Base-by-base conservation (phyloP, 2,888 invertebrate genomes). In the Lasius platythorax region DNA sequence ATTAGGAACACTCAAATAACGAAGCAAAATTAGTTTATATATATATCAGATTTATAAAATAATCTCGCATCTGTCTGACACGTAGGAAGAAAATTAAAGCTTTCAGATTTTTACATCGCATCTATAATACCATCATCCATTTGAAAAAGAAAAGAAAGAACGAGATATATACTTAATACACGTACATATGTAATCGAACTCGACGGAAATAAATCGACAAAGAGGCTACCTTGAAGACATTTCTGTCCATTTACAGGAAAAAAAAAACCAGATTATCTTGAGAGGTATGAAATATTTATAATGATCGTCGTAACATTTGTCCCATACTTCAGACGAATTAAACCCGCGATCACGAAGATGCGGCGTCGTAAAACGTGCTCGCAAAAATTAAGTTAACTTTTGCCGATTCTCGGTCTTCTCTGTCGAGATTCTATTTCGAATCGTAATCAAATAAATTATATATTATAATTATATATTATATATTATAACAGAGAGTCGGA, bases 331-430 rank as follows among this genome's bases (percentile, higher is more conserved):
- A 75, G 11, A n/a, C 23, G 15, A 63, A 75, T 46, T 74, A 64
- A 75, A 75, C 28, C n/a, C 11, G 2, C 11, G n/a, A 61, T n/a
- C 61, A n/a, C n/a, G 23, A 63, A 74, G 43, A 15, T 15, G 43
- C 61, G 30, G n/a, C 4, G 30, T 74, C 74, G n/a, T 63, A 63
- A 74, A 74, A 12, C 3, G 30, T 12, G 12, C 9, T 74, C 8
- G 30, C 30, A n/a, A 46, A 63, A 74, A 63, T 74, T 74, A 33
- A 74, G 15, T 74, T 63, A 61, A 30, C 43, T 40, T 46, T n/a
- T 30, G 6, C 6, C 50, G 1, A 46, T 74, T 28, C 28, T 61
- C 58, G 30, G 12, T 18, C 58, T 73, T 23, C 15, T 37, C n/a
- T 46, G 12, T 12, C 43, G 43, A 46, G 15, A 46, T 46, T 46